Conservation (phyloP, 2,888 invertebrate genomes). For the Tiliacea aurago region DNA sequence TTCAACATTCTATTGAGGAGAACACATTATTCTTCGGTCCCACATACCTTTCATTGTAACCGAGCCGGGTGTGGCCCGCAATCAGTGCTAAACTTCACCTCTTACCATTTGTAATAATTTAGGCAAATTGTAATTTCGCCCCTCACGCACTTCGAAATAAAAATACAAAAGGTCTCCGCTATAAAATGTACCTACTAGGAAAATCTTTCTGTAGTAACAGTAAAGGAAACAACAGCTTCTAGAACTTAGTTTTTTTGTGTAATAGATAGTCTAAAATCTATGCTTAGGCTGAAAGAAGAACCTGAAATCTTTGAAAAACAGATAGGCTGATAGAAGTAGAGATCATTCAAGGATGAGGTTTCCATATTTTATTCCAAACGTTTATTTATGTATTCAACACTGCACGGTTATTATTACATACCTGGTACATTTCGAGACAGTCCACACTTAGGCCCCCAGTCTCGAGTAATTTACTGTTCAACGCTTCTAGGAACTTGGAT, state of each 20-base stretch:
- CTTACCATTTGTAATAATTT: constrained; percentile 51
- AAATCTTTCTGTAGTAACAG: not conserved
- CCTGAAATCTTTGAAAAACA: not conserved
- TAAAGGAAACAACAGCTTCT: not conserved
- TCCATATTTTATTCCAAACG: not conserved
- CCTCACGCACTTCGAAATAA: constrained; percentile 24
- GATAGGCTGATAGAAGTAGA: not conserved
- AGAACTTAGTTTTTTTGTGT: not conserved
- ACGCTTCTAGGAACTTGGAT: constrained; percentile 27
- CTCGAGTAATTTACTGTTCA: constrained; percentile 12
- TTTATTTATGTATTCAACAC: not conserved
- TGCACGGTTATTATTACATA: not conserved
- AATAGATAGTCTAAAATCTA: too few species aligned
- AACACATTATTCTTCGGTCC: constrained; percentile 45
- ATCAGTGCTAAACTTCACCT: constrained; percentile 48
- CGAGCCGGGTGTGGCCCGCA: constrained; percentile 51
- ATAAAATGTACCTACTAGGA: not conserved
- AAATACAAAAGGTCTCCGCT: constrained; percentile 19
- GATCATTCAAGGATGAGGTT: not conserved
- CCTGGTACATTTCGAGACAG: not conserved
- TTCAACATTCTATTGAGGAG: constrained; percentile 39
- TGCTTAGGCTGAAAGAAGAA: not conserved
- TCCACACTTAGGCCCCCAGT: not conserved
- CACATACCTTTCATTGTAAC: constrained; percentile 52
- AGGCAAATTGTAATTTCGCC: constrained; percentile 41